phyloP scores from a whole-genome alignment of 2,797 vertebrate species.

The Sternarchorhynchus goeldii region DNA sequence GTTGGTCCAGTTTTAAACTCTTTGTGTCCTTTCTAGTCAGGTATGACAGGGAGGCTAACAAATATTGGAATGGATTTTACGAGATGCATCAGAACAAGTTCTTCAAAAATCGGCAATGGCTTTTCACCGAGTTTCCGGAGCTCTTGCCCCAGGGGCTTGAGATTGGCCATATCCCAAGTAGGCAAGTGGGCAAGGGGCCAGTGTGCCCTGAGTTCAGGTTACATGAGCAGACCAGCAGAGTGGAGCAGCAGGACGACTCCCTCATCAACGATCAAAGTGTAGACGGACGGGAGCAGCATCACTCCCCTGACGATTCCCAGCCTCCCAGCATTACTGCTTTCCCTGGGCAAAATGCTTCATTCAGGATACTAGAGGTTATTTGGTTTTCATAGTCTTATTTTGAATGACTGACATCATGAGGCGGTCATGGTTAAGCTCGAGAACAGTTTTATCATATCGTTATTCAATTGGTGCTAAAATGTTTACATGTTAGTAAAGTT shows the following conservation, averaged over 20 bases:
- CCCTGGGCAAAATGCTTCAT: slow-evolving; percentile 80
- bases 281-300: slow-evolving; percentile 35
- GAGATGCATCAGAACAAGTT: slow-evolving; percentile 86
- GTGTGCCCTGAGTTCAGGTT: slow-evolving; percentile 11
- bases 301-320: slow-evolving; percentile 34
- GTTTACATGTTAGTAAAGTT: slow-evolving; percentile 1
- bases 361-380: slow-evolving; percentile 87
- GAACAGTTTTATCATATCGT: neutral
- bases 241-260: slow-evolving; percentile 11
- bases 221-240: neutral
- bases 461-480: neutral
- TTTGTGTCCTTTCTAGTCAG: slow-evolving; percentile 70
- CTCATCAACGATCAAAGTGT: neutral
- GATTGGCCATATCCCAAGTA: slow-evolving; percentile 23
- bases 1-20: slow-evolving; percentile 16
- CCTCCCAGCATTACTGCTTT: slow-evolving; percentile 60
- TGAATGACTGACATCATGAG: neutral
- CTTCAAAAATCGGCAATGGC: slow-evolving; percentile 91
- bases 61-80: slow-evolving; percentile 92
- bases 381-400: neutral
- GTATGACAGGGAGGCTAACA: slow-evolving; percentile 82
- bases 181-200: slow-evolving; percentile 23
- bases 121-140: slow-evolving; percentile 90
- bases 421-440: neutral
- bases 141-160: slow-evolving; percentile 73